Percentiles rank a stretch among this genome's conserved stretches.
Conservation (phyloP, 2,797 vertebrate genomes). For the Eupleurogrammus muticus region DNA sequence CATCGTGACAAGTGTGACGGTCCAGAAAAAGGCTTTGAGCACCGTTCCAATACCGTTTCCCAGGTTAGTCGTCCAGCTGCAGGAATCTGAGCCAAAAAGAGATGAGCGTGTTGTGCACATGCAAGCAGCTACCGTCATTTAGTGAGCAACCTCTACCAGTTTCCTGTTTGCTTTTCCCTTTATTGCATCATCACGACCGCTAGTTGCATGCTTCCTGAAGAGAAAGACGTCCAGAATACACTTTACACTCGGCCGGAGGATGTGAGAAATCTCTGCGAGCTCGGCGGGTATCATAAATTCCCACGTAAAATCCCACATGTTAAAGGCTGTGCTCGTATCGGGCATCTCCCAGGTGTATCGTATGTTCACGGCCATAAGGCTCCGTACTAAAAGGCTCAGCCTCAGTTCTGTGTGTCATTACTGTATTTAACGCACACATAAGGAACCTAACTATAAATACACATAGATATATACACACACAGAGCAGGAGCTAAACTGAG, state of each 20-base stretch:
- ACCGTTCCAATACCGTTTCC: conserved; percentile 16
- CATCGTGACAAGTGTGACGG: conserved; percentile 10
- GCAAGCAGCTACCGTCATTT: conserved; percentile 38
- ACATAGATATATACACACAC: too few relatives aligned
- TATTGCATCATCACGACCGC: conserved; percentile 44
- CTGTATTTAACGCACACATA: too few relatives aligned
- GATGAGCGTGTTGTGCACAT: conserved; percentile 9
- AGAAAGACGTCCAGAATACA: neutral
- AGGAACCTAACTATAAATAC: too few relatives aligned
- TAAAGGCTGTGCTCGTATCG: neutral
- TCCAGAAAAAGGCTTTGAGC: conserved; percentile 12
- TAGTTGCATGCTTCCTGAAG: conserved; percentile 27
- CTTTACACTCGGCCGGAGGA: too few relatives aligned
- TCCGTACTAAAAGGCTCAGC: too few relatives aligned
- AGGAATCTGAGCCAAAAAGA: too few relatives aligned
- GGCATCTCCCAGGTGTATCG: conserved; percentile 1
- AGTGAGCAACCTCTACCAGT: conserved; percentile 49
- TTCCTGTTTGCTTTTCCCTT: conserved; percentile 44
- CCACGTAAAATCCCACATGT: neutral
- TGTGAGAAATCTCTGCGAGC: neutral
- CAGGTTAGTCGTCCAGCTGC: conserved; percentile 31
- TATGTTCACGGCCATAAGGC: too few relatives aligned
- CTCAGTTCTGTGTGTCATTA: too few relatives aligned
- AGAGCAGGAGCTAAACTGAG: too few relatives aligned
- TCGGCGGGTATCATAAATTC: neutral